These are phyloP conservation scores for Stichopus chloronotus DNA, from an alignment of 35 echinoderm and acorn worm genomes.

Conservation along the genomic window DNA sequence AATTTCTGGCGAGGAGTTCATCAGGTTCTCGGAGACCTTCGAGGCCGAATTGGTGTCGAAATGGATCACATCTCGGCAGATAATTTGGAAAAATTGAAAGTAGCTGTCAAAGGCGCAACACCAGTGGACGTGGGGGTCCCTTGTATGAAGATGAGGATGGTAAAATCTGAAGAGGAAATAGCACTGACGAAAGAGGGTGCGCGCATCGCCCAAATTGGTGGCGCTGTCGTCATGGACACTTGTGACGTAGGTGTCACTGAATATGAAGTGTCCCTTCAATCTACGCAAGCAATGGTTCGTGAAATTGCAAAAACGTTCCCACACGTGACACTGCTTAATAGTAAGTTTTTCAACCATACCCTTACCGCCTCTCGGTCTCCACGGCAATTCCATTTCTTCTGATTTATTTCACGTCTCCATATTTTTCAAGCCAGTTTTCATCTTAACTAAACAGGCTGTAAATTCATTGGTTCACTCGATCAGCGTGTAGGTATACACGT, in stretches of 20 bases:
- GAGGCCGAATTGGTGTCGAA: slow-evolving; percentile 82
- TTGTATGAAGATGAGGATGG: slow-evolving; percentile 81
- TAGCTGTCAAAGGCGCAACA: slow-evolving; percentile 56
- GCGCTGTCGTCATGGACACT: slow-evolving; percentile 71
- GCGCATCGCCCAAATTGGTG: slow-evolving; percentile 79
- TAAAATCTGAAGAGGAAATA: slow-evolving; percentile 91
- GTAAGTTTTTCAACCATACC: slow-evolving; percentile 58
- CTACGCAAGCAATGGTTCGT: slow-evolving; percentile 73
- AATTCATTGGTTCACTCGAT: no score
- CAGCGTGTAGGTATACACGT: no score
- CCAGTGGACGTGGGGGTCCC: slow-evolving; percentile 83
- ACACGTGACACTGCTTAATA: slow-evolving; percentile 77
- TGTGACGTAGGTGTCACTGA: slow-evolving; percentile 76
- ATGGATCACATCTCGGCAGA: slow-evolving; percentile 81
- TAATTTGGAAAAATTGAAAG: slow-evolving; percentile 71
- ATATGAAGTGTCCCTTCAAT: slow-evolving; percentile 74
- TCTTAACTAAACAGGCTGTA: no score
- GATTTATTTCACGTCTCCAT: no score
- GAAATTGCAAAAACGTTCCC: slow-evolving; percentile 86
- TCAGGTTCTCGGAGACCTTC: slow-evolving; percentile 49
- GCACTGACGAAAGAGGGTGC: slow-evolving; percentile 83
- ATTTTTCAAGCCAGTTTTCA: no score
- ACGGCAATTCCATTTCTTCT: no score
- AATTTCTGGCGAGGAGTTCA: slow-evolving; percentile 85
- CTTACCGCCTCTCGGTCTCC: no score